Percentiles rank a stretch among this genome's conserved stretches.
phyloP scores from a whole-genome alignment of 1,140 invertebrate species.

The Steinernema feltiae region DNA sequence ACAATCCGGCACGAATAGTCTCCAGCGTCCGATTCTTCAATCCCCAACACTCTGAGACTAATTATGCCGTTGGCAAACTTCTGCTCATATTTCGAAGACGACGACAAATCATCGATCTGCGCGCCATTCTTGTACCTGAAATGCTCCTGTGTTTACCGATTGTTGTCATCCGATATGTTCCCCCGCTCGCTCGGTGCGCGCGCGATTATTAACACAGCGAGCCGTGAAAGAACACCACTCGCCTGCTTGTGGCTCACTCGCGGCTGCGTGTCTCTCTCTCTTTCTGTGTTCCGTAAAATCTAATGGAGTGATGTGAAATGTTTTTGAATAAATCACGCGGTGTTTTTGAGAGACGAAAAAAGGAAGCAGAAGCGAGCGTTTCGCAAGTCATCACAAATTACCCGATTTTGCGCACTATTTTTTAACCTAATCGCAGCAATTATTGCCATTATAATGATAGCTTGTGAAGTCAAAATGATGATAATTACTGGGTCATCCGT shows the following conservation, averaged over 20 bases:
- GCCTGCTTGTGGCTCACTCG: too few relatives aligned
- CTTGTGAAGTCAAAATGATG: too few relatives aligned
- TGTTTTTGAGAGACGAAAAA: not conserved
- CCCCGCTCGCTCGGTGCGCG: not conserved
- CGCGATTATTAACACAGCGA: not conserved
- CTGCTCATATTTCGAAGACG: not conserved
- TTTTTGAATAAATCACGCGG: not conserved
- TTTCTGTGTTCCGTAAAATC: too few relatives aligned
- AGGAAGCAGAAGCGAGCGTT: not conserved
- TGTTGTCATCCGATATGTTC: not conserved
- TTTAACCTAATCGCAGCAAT: too few relatives aligned
- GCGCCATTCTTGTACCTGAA: constrained; percentile 1
- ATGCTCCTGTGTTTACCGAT: not conserved
- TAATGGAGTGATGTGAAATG: not conserved
- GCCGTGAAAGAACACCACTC: too few relatives aligned
- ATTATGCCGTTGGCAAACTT: not conserved
- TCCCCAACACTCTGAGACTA: not conserved
- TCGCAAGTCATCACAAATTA: not conserved
- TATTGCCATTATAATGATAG: too few relatives aligned
- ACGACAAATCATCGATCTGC: constrained; percentile 4
- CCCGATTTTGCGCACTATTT: too few relatives aligned
- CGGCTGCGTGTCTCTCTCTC: too few relatives aligned
- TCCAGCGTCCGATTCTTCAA: constrained; percentile 32
- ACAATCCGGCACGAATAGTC: constrained; percentile 29
- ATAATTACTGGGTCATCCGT: too few relatives aligned